Evolutionary conservation across 2,888 invertebrate genomes (phyloP).

Genomic region (Hypolimnas misippus): DNA sequence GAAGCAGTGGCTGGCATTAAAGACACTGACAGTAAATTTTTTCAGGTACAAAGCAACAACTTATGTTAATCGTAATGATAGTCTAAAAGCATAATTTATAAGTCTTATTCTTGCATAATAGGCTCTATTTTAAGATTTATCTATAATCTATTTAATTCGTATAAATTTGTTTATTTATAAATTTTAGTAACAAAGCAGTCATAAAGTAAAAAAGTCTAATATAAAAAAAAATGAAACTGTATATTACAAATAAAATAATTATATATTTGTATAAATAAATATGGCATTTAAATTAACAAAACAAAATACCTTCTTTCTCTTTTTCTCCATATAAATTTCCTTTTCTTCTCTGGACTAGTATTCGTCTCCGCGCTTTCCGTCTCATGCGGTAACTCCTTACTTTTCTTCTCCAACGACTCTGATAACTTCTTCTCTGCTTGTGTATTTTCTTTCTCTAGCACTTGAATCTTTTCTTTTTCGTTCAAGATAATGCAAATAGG

Average conservation of each 20-base stretch:
- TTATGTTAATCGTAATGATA: too few species aligned
- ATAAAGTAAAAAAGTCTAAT: neutral
- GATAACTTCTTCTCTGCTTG: slow-evolving; percentile 58
- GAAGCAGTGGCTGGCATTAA: too few species aligned
- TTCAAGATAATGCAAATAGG: slow-evolving; percentile 91
- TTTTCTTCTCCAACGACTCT: slow-evolving; percentile 62
- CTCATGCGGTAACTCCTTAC: slow-evolving; percentile 60
- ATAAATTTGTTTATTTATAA: too few species aligned
- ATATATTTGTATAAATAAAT: too few species aligned
- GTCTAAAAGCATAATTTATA: too few species aligned
- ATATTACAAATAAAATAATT: neutral
- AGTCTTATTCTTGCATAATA: too few species aligned
- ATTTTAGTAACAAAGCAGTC: neutral
- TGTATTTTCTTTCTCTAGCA: slow-evolving; percentile 69
- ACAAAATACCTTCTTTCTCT: slow-evolving; percentile 67
- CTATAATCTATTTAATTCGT: too few species aligned
- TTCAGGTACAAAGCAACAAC: too few species aligned
- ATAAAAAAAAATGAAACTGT: neutral
- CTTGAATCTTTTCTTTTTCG: slow-evolving; percentile 78
- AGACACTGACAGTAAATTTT: too few species aligned
- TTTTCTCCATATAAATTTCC: slow-evolving; percentile 75
- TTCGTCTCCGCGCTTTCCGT: slow-evolving; percentile 77
- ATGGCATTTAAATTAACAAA: too few species aligned
- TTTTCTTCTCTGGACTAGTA: slow-evolving; percentile 74
- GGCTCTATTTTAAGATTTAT: too few species aligned